phyloP scores from a whole-genome alignment of 2,113 vertebrate species.

The Atlantisia rogersi region DNA sequence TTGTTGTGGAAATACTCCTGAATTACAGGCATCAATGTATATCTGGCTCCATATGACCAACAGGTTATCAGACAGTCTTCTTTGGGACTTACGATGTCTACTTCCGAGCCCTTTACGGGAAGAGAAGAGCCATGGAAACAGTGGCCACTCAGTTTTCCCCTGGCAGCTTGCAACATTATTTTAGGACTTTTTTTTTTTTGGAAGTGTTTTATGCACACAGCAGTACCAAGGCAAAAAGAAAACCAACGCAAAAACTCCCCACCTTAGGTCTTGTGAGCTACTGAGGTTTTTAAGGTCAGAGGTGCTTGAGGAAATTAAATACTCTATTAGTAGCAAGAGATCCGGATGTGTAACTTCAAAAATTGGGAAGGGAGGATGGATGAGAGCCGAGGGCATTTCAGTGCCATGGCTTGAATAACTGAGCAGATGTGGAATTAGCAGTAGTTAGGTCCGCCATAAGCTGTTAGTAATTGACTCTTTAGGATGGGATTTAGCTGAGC shows the following conservation, averaged over 20 bases:
- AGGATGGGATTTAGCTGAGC: not conserved
- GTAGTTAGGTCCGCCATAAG: not conserved
- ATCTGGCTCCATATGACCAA: not conserved
- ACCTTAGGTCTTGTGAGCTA: not conserved
- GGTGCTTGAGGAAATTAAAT: not conserved
- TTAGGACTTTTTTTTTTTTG: not conserved
- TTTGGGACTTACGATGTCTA: not conserved
- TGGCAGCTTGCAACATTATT: not conserved
- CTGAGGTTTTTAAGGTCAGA: not conserved
- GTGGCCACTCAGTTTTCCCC: not conserved
- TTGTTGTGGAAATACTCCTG: not conserved
- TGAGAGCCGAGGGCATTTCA: not conserved
- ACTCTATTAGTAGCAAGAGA: not conserved
- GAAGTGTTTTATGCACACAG: not conserved
- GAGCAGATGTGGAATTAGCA: conserved; percentile 21
- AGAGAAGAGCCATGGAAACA: not conserved
- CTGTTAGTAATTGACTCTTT: not conserved
- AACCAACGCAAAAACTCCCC: not conserved
- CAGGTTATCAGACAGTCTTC: not conserved
- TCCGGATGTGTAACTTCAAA: not conserved
- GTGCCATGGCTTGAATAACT: not conserved
- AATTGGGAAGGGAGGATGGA: not conserved
- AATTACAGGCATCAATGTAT: not conserved
- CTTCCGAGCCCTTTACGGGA: not conserved
- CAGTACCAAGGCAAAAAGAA: not conserved